Evolutionary conservation across 1,140 invertebrate species (phyloP).

Genomic region (Aethina tumida): DNA sequence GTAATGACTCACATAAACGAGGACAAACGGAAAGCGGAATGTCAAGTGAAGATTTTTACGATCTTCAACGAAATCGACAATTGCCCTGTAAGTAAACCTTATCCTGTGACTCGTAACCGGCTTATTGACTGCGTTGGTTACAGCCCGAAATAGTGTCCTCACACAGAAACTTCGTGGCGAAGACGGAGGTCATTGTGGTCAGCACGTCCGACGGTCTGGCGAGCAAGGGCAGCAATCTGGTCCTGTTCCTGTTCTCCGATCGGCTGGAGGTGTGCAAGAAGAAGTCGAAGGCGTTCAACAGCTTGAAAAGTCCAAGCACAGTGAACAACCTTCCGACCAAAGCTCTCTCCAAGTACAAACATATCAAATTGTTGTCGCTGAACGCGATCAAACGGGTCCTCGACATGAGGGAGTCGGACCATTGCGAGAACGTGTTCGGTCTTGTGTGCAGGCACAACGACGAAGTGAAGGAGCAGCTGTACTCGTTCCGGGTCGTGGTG

Average conservation of each 20-base stretch:
- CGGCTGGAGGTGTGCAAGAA: conserved; percentile 87
- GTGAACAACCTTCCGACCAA: conserved; percentile 35
- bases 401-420: conserved; percentile 80
- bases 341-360: conserved; percentile 68
- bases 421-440: conserved; percentile 82
- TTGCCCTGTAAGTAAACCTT: conserved; percentile 64
- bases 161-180: conserved; percentile 76
- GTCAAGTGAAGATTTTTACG: conserved; percentile 91
- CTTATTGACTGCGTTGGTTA: no score
- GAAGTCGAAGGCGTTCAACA: conserved; percentile 65
- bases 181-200: conserved; percentile 82
- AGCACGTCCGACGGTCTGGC: conserved; percentile 60
- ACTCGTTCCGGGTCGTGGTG: conserved; percentile 76
- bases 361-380: conserved; percentile 78
- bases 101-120: not conserved
- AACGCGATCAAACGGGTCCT: conserved; percentile 83
- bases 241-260: conserved; percentile 89
- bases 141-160: conserved; percentile 82
- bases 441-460: conserved; percentile 72
- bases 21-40: conserved; percentile 91
- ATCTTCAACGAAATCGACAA: conserved; percentile 97
- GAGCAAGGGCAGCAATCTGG: conserved; percentile 76
- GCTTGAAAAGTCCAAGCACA: conserved; percentile 54
- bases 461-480: conserved; percentile 78
- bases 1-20: conserved; percentile 96